phyloP scores from a whole-genome alignment of 1,140 invertebrate genomes.

The Drosophila subobscura region DNA sequence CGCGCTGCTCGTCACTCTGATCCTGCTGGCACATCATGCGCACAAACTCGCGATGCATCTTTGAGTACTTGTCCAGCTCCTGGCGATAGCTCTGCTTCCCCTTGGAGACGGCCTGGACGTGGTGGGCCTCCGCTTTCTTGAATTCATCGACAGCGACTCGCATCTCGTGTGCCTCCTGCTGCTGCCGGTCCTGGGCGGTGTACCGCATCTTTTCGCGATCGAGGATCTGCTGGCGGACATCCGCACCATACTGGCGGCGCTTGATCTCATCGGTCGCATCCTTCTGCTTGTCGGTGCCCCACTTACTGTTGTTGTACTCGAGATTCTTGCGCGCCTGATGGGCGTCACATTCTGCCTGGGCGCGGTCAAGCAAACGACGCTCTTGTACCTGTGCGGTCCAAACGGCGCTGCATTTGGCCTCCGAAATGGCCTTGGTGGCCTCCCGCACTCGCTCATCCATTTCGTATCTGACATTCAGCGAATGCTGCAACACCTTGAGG shows the following conservation, averaged over 20 bases:
- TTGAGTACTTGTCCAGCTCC: constrained; percentile 52
- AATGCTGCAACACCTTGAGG: constrained; percentile 33
- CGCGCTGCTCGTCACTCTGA: constrained; percentile 53
- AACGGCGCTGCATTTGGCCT: constrained; percentile 71
- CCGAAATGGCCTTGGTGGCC: constrained; percentile 52
- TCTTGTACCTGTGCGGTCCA: constrained; percentile 65
- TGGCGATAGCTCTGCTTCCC: constrained; percentile 54
- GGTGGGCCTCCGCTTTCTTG: constrained; percentile 47
- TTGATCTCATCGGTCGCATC: constrained; percentile 38
- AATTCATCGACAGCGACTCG: constrained; percentile 45
- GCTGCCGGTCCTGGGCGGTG: constrained; percentile 57
- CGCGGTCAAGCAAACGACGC: constrained; percentile 32
- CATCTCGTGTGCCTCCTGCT: constrained; percentile 44
- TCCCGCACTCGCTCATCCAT: constrained; percentile 53
- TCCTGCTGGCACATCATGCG: constrained; percentile 66
- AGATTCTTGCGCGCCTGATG: constrained; percentile 49
- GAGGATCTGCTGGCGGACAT: constrained; percentile 62
- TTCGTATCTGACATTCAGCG: constrained; percentile 50
- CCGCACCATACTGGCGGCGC: constrained; percentile 49
- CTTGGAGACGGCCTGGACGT: background rate
- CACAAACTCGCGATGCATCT: constrained; percentile 48
- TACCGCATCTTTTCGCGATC: constrained; percentile 53
- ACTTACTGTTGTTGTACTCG: constrained; percentile 60
- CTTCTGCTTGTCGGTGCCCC: constrained; percentile 46
- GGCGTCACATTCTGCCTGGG: constrained; percentile 34